Evolutionary conservation across 2,797 vertebrate species (phyloP), one percentile per base, ranked within the genome.

Genomic region (Allobates femoralis): DNA sequence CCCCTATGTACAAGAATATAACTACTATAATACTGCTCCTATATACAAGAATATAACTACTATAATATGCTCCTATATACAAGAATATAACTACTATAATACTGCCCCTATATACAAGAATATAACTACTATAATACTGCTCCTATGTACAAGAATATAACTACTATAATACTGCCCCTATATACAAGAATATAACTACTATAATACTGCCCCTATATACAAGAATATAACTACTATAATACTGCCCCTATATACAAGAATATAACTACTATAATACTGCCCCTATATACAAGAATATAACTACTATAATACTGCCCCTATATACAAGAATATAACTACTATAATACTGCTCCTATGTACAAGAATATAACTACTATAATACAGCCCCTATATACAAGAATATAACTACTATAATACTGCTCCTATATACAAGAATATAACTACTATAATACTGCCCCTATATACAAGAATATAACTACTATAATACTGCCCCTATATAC

Each of bases 361-460:
- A 66, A 66, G 28, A 66, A 62, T 62, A 62, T 66, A 66, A 62
- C 60, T 62, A 62, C 14, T 66, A 66, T 66, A 66, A 66, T 66
- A 66, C 62, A 30, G 28, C 62, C 10, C 60, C 60, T 62, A 62
- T 62, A 2, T 62, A 62, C 60, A 62, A 62, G n/a, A 62, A 62
- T 62, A 30, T 66, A 66, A 66, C 28, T 66, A 66, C 62, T 62
- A 66, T 66, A 66, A 66, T 66, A 66, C 60, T 66, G 28, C 62
- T 2, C 62, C 62, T 32, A 30, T 34, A 6, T 67, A 34, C 64
- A 67, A 34, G 30, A 67, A 67, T 62, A 62, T 15, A 62, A 62
- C 60, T 26, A 28, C 60, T 62, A 62, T 26, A 62, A 62, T 62
- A 62, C 11, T 62, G n/a, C 26, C n/a, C 23, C 58, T 60, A 60